These are phyloP conservation scores for Macrotrachela quadricornifera DNA, from an alignment of 1,140 invertebrate species.

Conservation along the genomic window DNA sequence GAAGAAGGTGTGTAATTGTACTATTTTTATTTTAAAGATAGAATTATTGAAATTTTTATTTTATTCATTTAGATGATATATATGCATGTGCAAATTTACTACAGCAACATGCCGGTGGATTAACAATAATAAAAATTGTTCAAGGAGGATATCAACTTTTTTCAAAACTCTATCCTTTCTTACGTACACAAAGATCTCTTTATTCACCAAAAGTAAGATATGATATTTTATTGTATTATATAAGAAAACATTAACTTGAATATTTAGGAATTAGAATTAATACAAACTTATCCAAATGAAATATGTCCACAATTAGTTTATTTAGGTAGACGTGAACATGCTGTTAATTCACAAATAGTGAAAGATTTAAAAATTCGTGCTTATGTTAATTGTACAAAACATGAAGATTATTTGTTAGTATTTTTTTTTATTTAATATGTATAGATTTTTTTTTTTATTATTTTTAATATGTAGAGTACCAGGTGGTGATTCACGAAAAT, in stretches of 20 bases:
- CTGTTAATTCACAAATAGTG: constrained; percentile 21
- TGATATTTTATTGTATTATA: neutral
- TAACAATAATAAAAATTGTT: constrained; percentile 23
- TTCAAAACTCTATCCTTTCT: constrained; percentile 28
- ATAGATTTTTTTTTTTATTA: no score
- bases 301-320: constrained; percentile 23
- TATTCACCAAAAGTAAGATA: constrained; percentile 19
- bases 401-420: constrained; percentile 20
- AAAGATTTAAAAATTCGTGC: constrained; percentile 28
- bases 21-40: neutral
- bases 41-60: no score
- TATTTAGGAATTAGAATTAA: constrained; percentile 22
- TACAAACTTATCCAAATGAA: constrained; percentile 27
- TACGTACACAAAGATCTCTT: constrained; percentile 29
- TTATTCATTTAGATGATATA: constrained; percentile 9
- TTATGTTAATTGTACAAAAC: constrained; percentile 23
- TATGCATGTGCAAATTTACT: constrained; percentile 18
- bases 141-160: constrained; percentile 30
- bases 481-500: no score
- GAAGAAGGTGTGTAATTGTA: constrained; percentile 8
- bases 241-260: neutral
- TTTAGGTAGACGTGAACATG: constrained; percentile 25
- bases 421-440: neutral
- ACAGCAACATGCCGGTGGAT: constrained; percentile 17
- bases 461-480: no score